phyloP scores from a whole-genome alignment of 2,888 invertebrate species.

The Andrena praecox region DNA sequence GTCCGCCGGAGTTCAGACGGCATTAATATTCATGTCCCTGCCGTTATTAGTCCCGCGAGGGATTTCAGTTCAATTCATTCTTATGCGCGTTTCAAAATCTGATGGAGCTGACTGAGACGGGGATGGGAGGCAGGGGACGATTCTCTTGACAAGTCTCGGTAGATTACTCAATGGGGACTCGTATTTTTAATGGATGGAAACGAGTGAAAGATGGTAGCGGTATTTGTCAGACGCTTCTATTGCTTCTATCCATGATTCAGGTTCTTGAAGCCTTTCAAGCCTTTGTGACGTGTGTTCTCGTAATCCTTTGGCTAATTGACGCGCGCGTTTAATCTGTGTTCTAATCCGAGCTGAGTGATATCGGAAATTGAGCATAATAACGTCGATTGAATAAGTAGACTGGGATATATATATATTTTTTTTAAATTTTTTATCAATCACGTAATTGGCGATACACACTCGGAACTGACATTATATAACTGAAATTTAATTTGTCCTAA shows the following conservation, averaged over 20 bases:
- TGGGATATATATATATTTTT: too few species aligned
- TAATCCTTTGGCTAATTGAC: slow-evolving; percentile 2
- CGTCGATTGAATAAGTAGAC: too few species aligned
- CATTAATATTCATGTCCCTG: slow-evolving; percentile 62
- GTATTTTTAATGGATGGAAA: slow-evolving; percentile 36
- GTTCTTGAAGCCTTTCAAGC: neutral
- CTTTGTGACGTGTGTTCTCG: slow-evolving; percentile 14
- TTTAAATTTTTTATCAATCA: too few species aligned
- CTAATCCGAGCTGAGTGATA: neutral
- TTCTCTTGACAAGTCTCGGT: slow-evolving; percentile 18
- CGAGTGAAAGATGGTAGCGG: slow-evolving; percentile 8
- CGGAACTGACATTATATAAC: too few species aligned
- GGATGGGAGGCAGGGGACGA: slow-evolving; percentile 4
- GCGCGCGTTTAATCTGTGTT: neutral
- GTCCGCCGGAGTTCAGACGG: slow-evolving; percentile 37
- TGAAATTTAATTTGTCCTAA: too few species aligned
- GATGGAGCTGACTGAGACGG: slow-evolving; percentile 41
- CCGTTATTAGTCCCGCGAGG: slow-evolving; percentile 60
- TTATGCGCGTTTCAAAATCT: slow-evolving; percentile 55
- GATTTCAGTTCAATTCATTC: slow-evolving; percentile 62
- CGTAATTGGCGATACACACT: too few species aligned
- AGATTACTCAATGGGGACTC: slow-evolving; percentile 40
- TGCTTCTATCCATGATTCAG: neutral
- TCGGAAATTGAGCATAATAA: too few species aligned
- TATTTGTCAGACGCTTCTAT: slow-evolving; percentile 25